Evolutionary conservation across 2,888 invertebrate species (phyloP), one percentile per base, ranked within the genome.

Genomic region (Pycnomerus fuliginosus): DNA sequence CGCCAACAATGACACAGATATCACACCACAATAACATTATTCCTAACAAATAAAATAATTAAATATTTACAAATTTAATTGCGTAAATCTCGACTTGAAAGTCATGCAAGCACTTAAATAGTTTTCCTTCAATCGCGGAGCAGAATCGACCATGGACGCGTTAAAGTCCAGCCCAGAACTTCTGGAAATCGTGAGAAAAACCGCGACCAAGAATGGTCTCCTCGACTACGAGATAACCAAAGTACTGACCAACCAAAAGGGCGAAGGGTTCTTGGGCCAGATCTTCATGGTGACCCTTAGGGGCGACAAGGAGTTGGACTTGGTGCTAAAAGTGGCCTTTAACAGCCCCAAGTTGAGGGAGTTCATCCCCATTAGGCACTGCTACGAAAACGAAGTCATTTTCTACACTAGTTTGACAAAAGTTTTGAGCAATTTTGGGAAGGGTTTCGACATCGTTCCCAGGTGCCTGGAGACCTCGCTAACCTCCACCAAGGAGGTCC

Each of bases 241-340:
- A n/a, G n/a, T n/a, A n/a, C n/a, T n/a, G n/a, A n/a, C n/a, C 3
- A 50, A 44, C 13, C 14, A 32, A 39, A 47, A 48, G 24, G 47
- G 47, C 16, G 52, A 47, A 29, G 50, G 50, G 5, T 50, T 41
- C 24, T 28, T 52, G 17, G 45, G 47, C 5, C 40, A 52, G 30
- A 39, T 52, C 2, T 31, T 36, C n/a, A 27, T 35, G 10, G 16
- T 44, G 1, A 15, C 24, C 3, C 4, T 45, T 1, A 28, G 24
- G 24, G 41, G 37, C 8, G 24, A 12, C 8, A 37, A 31, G n/a
- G 23, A 25, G 2, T n/a, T 42, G 2, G 28, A 34, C 1, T 7
- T 42, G n/a, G 30, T 42, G 5, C 15, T 43, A 2, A 43, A 43
- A 25, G 23, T 32, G 3, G 43, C 43, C 1, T 43, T 43, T 11